phyloP scores from a whole-genome alignment of 2,888 invertebrate species.

The Myopa testacea region DNA sequence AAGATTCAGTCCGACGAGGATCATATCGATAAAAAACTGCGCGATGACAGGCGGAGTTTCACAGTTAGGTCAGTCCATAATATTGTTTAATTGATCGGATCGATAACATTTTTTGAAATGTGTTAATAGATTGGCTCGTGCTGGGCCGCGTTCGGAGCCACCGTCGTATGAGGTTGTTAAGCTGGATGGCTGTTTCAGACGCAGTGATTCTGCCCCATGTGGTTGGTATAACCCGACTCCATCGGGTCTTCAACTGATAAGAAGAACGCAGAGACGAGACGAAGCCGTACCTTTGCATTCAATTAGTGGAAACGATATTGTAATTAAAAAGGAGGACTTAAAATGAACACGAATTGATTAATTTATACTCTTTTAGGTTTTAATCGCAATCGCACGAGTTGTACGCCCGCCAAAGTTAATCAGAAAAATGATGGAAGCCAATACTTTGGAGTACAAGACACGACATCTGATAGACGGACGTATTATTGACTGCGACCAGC shows the following conservation, averaged over 20 bases:
- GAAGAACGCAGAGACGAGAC: conserved; percentile 71
- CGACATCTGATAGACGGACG: conserved; percentile 89
- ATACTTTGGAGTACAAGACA: conserved; percentile 88
- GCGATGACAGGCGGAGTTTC: conserved; percentile 72
- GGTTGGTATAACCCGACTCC: conserved; percentile 69
- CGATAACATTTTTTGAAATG: background rate
- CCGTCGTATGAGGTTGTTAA: conserved; percentile 78
- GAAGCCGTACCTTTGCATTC: conserved; percentile 70
- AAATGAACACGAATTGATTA: background rate
- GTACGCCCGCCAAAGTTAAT: conserved; percentile 79
- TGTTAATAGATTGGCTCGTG: conserved; percentile 72
- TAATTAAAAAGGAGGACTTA: conserved; percentile 54
- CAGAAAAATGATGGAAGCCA: conserved; percentile 75
- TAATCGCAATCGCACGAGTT: conserved; percentile 81
- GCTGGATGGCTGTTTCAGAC: conserved; percentile 75
- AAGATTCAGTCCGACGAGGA: conserved; percentile 67
- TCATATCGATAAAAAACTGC: conserved; percentile 62
- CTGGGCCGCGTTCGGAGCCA: conserved; percentile 79
- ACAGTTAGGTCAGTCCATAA: conserved; percentile 67
- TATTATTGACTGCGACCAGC: conserved; percentile 90
- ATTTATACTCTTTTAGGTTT: conserved; percentile 38
- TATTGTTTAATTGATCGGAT: no score
- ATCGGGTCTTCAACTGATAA: conserved; percentile 66
- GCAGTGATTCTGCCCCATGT: conserved; percentile 72
- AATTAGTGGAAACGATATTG: conserved; percentile 74